phyloP scores from a whole-genome alignment of 1,140 invertebrate genomes.

The Diachasma alloeum region DNA sequence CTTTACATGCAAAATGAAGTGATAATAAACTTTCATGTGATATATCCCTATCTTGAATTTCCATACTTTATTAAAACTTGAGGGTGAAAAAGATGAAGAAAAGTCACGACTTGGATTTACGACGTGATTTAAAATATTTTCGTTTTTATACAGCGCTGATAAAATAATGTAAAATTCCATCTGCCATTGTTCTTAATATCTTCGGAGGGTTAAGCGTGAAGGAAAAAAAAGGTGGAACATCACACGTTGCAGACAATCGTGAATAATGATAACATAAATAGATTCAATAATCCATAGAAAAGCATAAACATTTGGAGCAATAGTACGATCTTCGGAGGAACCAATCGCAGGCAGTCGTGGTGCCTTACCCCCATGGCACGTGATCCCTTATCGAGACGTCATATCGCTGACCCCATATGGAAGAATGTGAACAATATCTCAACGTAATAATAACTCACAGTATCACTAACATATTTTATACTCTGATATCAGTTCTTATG shows the following conservation, averaged over 20 bases:
- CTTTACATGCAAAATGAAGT: too few relatives aligned
- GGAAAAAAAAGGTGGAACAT: neutral
- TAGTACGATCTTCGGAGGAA: neutral
- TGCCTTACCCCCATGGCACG: constrained; percentile 8
- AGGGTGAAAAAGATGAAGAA: too few relatives aligned
- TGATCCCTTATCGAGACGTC: neutral
- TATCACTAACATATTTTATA: constrained; percentile 3
- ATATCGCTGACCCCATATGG: neutral
- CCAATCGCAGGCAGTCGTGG: neutral
- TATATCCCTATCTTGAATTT: too few relatives aligned
- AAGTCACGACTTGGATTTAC: too few relatives aligned
- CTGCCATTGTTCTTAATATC: neutral
- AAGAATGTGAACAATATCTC: neutral
- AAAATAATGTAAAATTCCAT: too few relatives aligned
- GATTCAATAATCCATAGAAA: neutral
- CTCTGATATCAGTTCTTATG: neutral
- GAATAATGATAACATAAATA: neutral
- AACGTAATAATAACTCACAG: neutral
- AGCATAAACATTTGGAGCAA: neutral
- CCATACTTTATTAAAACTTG: too few relatives aligned
- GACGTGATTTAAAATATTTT: too few relatives aligned
- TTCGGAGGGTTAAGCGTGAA: neutral
- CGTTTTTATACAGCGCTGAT: too few relatives aligned
- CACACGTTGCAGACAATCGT: neutral
- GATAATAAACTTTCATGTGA: too few relatives aligned